A percentile compares a stretch with the other conserved stretches of the same genome.
Evolutionary conservation across 2,888 invertebrate species (phyloP).

Genomic region (Cheilosia pagana): DNA sequence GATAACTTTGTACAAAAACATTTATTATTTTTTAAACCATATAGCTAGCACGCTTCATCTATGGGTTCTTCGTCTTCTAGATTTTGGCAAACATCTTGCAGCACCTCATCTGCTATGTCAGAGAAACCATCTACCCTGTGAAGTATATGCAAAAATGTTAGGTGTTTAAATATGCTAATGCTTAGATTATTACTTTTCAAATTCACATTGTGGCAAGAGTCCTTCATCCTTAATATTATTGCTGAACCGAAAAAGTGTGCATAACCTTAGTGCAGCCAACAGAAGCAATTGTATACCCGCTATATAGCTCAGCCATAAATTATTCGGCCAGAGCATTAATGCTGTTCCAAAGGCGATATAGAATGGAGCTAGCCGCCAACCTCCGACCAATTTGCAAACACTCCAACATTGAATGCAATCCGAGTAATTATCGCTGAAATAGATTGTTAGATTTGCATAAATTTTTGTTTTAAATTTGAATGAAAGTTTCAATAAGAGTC

Average conservation of each 20-base stretch:
- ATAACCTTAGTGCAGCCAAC: constrained; percentile 83
- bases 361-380: constrained; percentile 81
- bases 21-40: constrained; percentile 7
- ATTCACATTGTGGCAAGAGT: constrained; percentile 82
- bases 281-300: constrained; percentile 84
- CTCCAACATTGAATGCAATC: constrained; percentile 81
- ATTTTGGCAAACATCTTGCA: constrained; percentile 79
- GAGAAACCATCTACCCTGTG: constrained; percentile 80
- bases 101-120: constrained; percentile 80
- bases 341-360: constrained; percentile 81
- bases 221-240: constrained; percentile 80
- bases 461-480: neutral
- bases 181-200: constrained; percentile 79
- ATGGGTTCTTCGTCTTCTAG: constrained; percentile 81
- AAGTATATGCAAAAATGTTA: constrained; percentile 49
- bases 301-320: constrained; percentile 85
- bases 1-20: constrained; percentile 66
- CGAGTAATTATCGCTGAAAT: constrained; percentile 80
- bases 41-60: constrained; percentile 81
- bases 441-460: neutral
- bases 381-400: constrained; percentile 78
- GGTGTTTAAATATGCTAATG: neutral
- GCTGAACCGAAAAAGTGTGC: constrained; percentile 79
- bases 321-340: constrained; percentile 82
- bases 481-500: neutral